These are phyloP conservation scores for Eudyptes chrysolophus DNA, from an alignment of 2,113 vertebrate species.

Conservation along the genomic window DNA sequence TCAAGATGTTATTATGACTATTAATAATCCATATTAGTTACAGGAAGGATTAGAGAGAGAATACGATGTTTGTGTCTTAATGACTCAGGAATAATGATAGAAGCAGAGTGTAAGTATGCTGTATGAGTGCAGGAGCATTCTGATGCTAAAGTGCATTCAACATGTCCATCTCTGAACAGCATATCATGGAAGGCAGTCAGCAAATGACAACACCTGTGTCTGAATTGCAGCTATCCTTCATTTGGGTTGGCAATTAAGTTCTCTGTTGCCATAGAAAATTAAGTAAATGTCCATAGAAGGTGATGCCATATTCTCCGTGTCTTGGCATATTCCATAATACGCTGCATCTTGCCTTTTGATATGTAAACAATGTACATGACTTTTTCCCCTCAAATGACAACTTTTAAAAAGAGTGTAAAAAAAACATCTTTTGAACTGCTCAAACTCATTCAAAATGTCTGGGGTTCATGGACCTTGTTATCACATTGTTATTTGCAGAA, in stretches of 20 bases:
- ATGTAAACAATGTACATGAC: slow-evolving; percentile 61
- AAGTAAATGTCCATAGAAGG: slow-evolving; percentile 13
- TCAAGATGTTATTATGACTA: neutral
- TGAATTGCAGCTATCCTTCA: slow-evolving; percentile 11
- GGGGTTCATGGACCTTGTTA: slow-evolving; percentile 75
- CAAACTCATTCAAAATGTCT: slow-evolving; percentile 57
- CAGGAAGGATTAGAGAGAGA: slow-evolving; percentile 37
- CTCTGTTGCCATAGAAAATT: slow-evolving; percentile 43
- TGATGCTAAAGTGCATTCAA: slow-evolving; percentile 24
- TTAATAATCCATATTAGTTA: slow-evolving; percentile 57
- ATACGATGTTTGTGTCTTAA: neutral
- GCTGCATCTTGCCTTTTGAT: slow-evolving; percentile 57
- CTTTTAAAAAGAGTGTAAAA: slow-evolving; percentile 47
- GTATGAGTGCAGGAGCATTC: slow-evolving; percentile 7
- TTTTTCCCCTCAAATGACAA: slow-evolving; percentile 39
- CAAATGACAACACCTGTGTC: slow-evolving; percentile 24
- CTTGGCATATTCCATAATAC: slow-evolving; percentile 55
- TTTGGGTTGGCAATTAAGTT: slow-evolving; percentile 42
- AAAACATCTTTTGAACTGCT: neutral
- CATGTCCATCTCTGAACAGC: neutral
- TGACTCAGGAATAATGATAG: neutral
- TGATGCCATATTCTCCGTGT: slow-evolving; percentile 38
- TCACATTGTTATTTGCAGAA: slow-evolving; percentile 71
- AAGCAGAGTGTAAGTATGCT: slow-evolving; percentile 48
- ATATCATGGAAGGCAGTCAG: slow-evolving; percentile 50